These are phyloP conservation scores for Eonycteris spelaea DNA, from an alignment of 2,113 vertebrate genomes.

Conservation along the genomic window DNA sequence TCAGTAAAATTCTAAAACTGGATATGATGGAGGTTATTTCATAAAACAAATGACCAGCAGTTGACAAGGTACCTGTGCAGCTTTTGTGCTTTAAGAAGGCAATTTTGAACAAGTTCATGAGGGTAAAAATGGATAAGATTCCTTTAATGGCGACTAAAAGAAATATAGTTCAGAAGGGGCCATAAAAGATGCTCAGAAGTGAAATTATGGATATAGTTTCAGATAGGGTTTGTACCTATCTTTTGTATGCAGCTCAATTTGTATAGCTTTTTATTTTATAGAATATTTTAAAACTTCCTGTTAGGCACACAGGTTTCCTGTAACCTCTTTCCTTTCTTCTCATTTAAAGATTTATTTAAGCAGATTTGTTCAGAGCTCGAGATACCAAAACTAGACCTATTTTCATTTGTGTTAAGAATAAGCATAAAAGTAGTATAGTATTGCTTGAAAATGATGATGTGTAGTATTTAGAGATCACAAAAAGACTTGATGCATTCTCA, in stretches of 20 bases:
- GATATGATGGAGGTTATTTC: not conserved
- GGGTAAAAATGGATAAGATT: not conserved
- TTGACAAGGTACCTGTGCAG: not conserved
- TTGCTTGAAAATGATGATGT: not conserved
- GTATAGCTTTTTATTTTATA: constrained; percentile 6
- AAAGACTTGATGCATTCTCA: not conserved
- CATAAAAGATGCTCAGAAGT: not conserved
- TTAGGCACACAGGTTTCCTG: not conserved
- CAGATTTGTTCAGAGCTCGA: not conserved
- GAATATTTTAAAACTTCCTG: not conserved
- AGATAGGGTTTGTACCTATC: not conserved
- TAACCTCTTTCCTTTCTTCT: not conserved
- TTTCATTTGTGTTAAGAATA: constrained; percentile 4
- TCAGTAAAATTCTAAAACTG: constrained; percentile 38
- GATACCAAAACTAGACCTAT: not conserved
- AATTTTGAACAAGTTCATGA: not conserved
- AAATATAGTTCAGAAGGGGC: not conserved
- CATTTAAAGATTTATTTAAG: not conserved
- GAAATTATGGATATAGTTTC: not conserved
- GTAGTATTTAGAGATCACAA: not conserved
- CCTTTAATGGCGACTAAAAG: not conserved
- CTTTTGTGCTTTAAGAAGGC: not conserved
- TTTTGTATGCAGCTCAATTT: not conserved
- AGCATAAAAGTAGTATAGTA: not conserved
- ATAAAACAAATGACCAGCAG: not conserved